Evolutionary conservation across 2,888 invertebrate species (phyloP), one percentile per base, ranked within the genome.

Genomic region (Nasonia oneida): DNA sequence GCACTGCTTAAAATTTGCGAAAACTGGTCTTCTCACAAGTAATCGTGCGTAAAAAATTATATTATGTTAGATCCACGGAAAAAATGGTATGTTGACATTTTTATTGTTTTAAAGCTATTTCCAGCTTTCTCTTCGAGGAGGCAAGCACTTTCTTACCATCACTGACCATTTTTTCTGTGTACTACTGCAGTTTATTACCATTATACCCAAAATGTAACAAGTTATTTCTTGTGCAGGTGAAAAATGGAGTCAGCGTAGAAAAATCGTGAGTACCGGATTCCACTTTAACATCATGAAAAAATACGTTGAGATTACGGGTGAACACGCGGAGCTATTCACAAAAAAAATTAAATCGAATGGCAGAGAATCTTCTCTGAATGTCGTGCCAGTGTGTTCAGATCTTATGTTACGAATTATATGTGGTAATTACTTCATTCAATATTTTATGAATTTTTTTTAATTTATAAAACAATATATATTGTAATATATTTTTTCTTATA

Each of bases 251-350:
- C 50, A 76, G 1, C n/a, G 75, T 18, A 53, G 75, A 3, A 53
- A 76, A 50, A 76, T 76, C 5, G 39, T 76, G 12, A 76, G 12
- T 2, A 47, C 12, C 12, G 50, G 50, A 3, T 53, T 76, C 14
- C 75, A 53, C 53, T 76, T 76, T 18, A 53, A 76, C 33, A 53
- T 53, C 14, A 23, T 76, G 18, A 47, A 76, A 50, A 76, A 76
- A 39, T 53, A 76, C 29, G 23, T 53, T 6, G 23, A 76, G 10
- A 76, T 76, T 33, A 50, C 37, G 29, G 23, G 3, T 1, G 53
- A 50, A 53, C 53, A 76, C n/a, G 53, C 50, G 12, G 53, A 23
- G 12, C n/a, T 12, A 15, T 15, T 76, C 50, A 23, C 53, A 6
- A 29, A 76, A 18, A 10, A 76, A n/a, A 8, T 76, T 5, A 47